phyloP scores from a whole-genome alignment of 1,140 invertebrate species.

The Octopus bimaculoides region DNA sequence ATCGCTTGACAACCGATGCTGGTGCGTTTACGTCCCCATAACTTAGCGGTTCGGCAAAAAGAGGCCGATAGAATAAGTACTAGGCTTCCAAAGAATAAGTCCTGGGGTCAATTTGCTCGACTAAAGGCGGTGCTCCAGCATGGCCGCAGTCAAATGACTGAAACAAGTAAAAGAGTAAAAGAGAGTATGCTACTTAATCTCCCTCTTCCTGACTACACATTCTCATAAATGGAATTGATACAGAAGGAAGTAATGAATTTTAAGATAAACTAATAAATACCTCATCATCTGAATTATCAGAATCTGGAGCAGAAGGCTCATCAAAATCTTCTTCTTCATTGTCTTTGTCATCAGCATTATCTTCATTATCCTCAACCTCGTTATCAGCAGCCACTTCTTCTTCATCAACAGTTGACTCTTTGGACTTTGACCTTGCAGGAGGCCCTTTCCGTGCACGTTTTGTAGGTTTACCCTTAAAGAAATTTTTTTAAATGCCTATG shows the following conservation, averaged over 20 bases:
- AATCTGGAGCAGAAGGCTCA: slow-evolving; percentile 26
- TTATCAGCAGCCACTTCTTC: slow-evolving; percentile 13
- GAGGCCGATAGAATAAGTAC: too few relatives aligned
- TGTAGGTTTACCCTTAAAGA: not conserved
- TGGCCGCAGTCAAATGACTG: too few relatives aligned
- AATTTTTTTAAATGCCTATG: too few relatives aligned
- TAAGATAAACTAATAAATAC: slow-evolving; percentile 19
- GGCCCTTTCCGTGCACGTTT: not conserved
- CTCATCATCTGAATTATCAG: slow-evolving; percentile 42
- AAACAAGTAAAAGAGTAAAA: too few relatives aligned
- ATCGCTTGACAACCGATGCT: too few relatives aligned
- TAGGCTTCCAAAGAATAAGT: too few relatives aligned
- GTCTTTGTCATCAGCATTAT: slow-evolving; percentile 8
- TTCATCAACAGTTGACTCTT: slow-evolving; percentile 14
- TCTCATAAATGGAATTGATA: not conserved
- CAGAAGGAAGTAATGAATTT: not conserved
- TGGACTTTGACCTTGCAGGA: slow-evolving; percentile 9
- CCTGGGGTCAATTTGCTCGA: too few relatives aligned
- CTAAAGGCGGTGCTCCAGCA: too few relatives aligned
- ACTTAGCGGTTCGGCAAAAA: too few relatives aligned
- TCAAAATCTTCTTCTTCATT: slow-evolving; percentile 36
- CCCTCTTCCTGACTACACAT: not conserved
- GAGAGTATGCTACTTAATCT: too few relatives aligned
- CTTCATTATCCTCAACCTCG: slow-evolving; percentile 26
- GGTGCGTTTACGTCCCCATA: too few relatives aligned